A percentile compares a stretch with the other conserved stretches of the same genome.
These are phyloP conservation scores for Yponomeuta evonymella DNA, from an alignment of 2,888 invertebrate genomes.

Conservation along the genomic window DNA sequence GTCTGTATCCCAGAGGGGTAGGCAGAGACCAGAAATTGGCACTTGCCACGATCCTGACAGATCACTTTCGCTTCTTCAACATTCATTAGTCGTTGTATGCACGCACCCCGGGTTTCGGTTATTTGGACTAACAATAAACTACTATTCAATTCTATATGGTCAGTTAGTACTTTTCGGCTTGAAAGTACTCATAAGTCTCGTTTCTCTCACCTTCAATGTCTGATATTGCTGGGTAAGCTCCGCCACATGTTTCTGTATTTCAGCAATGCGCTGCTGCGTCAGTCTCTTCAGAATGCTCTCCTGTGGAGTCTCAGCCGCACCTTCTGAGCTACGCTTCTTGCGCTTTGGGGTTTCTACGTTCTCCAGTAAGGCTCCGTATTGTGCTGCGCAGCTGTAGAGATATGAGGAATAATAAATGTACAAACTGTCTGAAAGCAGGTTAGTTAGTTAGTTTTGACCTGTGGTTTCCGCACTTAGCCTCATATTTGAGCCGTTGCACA, in stretches of 20 bases:
- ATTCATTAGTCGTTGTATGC: too few relatives aligned
- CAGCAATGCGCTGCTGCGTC: slow-evolving; percentile 85
- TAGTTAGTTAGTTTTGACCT: background rate
- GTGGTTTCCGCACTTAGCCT: too few relatives aligned
- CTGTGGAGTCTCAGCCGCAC: slow-evolving; percentile 79
- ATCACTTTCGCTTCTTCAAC: too few relatives aligned
- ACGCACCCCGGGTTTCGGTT: too few relatives aligned
- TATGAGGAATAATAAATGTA: background rate
- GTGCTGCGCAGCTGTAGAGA: slow-evolving; percentile 83
- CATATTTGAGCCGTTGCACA: too few relatives aligned
- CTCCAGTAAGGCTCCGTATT: slow-evolving; percentile 88
- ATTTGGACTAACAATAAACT: too few relatives aligned
- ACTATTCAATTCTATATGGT: too few relatives aligned
- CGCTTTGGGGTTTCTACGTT: slow-evolving; percentile 90
- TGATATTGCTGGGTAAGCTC: slow-evolving; percentile 85
- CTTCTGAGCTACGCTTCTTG: slow-evolving; percentile 83
- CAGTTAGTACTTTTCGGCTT: too few relatives aligned
- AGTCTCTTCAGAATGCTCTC: slow-evolving; percentile 86
- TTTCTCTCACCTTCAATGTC: slow-evolving; percentile 76
- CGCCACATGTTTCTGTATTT: slow-evolving; percentile 82
- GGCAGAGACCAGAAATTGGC: too few relatives aligned
- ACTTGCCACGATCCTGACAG: too few relatives aligned
- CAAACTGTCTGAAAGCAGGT: background rate
- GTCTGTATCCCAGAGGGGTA: too few relatives aligned
- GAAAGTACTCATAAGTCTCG: too few relatives aligned